Evolutionary conservation across 2,113 vertebrate species (phyloP).

Genomic region (Geococcyx californianus): DNA sequence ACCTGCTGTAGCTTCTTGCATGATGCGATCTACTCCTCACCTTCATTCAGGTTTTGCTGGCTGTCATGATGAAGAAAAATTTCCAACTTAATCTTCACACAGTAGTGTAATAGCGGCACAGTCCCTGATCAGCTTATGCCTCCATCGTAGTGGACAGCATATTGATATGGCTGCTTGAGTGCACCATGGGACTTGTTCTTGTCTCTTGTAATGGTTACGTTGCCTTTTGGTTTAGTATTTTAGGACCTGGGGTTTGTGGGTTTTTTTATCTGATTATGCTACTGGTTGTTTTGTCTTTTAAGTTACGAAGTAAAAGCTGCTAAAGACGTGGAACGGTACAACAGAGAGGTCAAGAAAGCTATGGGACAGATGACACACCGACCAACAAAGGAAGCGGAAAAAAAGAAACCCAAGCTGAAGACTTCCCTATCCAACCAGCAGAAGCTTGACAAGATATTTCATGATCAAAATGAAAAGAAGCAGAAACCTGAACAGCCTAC

Average conservation of each 20-base stretch:
- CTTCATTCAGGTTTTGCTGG: background rate
- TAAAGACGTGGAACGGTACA: conserved; percentile 83
- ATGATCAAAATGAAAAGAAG: conserved; percentile 78
- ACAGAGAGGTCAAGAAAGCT: conserved; percentile 77
- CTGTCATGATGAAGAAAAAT: background rate
- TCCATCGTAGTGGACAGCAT: accelerated
- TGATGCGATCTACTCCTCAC: background rate
- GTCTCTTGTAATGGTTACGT: background rate
- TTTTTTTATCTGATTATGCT: background rate
- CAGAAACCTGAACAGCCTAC: conserved; percentile 45
- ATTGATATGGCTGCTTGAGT: background rate
- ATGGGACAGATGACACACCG: conserved; percentile 39
- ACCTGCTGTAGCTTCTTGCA: background rate
- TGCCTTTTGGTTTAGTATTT: background rate
- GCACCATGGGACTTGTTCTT: background rate
- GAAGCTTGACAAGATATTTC: conserved; percentile 87
- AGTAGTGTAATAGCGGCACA: too few relatives aligned
- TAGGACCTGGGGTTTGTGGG: background rate
- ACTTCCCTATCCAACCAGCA: conserved; percentile 80
- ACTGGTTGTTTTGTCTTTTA: conserved; percentile 41
- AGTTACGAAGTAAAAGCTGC: conserved; percentile 87
- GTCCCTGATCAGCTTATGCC: background rate
- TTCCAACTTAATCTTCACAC: background rate
- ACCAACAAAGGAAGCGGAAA: conserved; percentile 60
- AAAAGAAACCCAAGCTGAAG: conserved; percentile 82